Conservation (phyloP, 2,888 invertebrate genomes). For the Capitulum mitella region DNA sequence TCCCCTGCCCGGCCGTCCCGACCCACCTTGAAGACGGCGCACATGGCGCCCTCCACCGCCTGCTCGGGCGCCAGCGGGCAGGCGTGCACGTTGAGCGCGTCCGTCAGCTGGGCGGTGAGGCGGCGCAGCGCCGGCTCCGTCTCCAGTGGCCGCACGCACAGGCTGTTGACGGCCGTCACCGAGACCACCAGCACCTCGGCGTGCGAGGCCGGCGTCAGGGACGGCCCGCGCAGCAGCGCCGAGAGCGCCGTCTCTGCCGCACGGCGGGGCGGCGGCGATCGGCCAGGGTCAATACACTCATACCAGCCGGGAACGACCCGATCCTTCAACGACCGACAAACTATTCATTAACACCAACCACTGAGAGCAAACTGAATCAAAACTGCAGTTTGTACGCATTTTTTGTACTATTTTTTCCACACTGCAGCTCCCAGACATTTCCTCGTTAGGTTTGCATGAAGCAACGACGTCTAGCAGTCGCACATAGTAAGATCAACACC, state of each 20-base stretch:
- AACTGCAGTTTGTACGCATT: too few species aligned
- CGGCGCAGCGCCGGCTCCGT: neutral
- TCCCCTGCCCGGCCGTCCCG: too few species aligned
- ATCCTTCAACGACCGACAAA: too few species aligned
- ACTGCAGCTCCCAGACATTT: too few species aligned
- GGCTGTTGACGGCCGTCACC: neutral
- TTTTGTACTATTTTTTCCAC: too few species aligned
- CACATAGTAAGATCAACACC: too few species aligned
- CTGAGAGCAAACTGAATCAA: too few species aligned
- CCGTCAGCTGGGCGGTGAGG: neutral
- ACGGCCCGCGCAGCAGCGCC: neutral
- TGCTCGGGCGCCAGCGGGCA: neutral
- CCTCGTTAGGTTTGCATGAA: too few species aligned
- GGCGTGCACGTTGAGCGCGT: slow-evolving; percentile 1
- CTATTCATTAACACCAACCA: too few species aligned
- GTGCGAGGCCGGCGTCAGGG: neutral
- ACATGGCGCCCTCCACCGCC: neutral
- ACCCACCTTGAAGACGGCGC: slow-evolving; percentile 5
- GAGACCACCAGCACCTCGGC: neutral
- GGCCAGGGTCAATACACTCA: too few species aligned
- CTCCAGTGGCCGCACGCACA: neutral
- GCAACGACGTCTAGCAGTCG: too few species aligned
- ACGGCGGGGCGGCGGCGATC: neutral
- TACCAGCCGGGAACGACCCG: too few species aligned
- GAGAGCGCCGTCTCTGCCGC: neutral